Base-by-base conservation (phyloP, 2,113 vertebrate species). In the Mohoua ochrocephala region DNA sequence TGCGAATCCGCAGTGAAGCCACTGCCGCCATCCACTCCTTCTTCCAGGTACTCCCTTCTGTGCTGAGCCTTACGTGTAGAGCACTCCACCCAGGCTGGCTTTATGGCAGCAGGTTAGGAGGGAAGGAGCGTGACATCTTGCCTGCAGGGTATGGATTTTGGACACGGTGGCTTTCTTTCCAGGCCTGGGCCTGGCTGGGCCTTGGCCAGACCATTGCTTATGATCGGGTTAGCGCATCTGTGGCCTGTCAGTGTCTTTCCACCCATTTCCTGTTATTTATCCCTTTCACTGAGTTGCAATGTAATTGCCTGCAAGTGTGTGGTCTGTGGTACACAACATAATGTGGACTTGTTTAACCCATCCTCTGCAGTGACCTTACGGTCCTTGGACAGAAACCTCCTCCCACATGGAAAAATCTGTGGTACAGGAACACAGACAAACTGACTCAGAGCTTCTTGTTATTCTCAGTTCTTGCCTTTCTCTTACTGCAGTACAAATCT, bases 1-100 rank as follows among this genome's bases (percentile, higher is more conserved):
- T 99, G 93, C 98, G 99, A 70, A 97, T 99, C 93, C 99, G 99
- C 85, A 99, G 99, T 61, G 98, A 99, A 91, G 99, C 99, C 79
- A 98, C 99, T 1, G 78, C 98, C 37, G 98, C 98, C 9, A 97
- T 99, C 92, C 98, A 99, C 76, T 97, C 98, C 0, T 99, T 98
- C 97, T 99, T 99, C 96, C 99, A 98, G 98, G 99, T 99, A 97
- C 82, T 33, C 6, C 9, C 28, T 80, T 50, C 53, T 79, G 24
- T 47, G 4, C 15, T 0, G 0, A 52, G 39, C 70, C 6, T 60
- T 64, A 5, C 3, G 1, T 35, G 61, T 14, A 18, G 33, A 45
- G 3, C 9, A 0, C 11, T 64, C 7, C n/a, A 18, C 14, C 5
- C 17, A 22, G 30, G 44, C 6, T n/a, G 61, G 11, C 63, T 79